Evolutionary conservation across 2,888 invertebrate genomes (phyloP), one percentile per base, ranked within the genome.

Genomic region (Cryptus armator): DNA sequence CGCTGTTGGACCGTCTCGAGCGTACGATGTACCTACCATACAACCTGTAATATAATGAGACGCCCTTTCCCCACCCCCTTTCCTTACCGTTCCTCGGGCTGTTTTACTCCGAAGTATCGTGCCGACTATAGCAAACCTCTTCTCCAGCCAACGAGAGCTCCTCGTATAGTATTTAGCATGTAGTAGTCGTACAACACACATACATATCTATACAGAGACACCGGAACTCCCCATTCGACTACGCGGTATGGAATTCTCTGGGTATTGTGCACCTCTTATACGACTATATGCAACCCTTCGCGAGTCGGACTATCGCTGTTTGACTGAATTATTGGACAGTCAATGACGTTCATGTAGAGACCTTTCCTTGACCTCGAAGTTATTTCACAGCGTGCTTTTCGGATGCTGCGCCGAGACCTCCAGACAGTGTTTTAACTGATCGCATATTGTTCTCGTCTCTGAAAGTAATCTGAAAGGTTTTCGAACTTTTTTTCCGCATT

Each of bases 21-120:
- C 56, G 43, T 84, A 77, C 81, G 80, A 82, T 76, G 68, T 64
- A 75, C 86, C 78, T 64, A 75, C 86, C 78, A 80, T 81, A 82
- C 86, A 88, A 89, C 81, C 84, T 78, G 82, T 87, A 87, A 87
- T 87, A 88, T 85, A 85, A 80, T 86, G 83, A 86, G 81, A 84
- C 87, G 86, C 87, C 87, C 87, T 86, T 88, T 89, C 87, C 79
- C 79, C 70, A 68, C 79, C 72, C 71, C 78, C 48, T 74, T 46
- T 51, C 78, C 59, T 53, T 37, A 51, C 81, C 44, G 44, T 84
- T 72, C 64, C 59, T 56, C 82, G 32, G 29, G 46, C 46, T n/a
- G 59, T 59, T 74, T 74, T 46, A 59, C 59, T 43, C 43, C 59
- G 16, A 62, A n/a, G 71, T 67, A 67, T 70, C 81, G 80, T 81